Conservation (phyloP, 2,888 invertebrate genomes). For the Pediacus dermestoides region DNA sequence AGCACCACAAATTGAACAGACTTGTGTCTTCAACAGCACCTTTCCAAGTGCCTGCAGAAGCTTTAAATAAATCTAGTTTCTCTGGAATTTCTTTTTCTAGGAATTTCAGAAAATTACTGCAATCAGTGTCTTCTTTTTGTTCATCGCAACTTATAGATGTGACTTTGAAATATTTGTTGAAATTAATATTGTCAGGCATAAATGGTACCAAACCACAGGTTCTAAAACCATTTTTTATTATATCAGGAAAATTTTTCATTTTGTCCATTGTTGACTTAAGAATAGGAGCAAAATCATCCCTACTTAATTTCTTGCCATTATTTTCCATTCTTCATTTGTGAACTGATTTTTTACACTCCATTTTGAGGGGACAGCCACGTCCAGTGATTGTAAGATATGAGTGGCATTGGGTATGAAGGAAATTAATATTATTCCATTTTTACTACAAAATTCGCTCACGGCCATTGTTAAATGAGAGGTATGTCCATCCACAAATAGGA, state of each 20-base stretch:
- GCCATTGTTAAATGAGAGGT: slow-evolving; percentile 42
- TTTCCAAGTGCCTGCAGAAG: too few relatives aligned
- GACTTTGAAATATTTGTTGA: too few relatives aligned
- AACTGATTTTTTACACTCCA: slow-evolving; percentile 34
- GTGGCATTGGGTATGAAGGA: slow-evolving; percentile 43
- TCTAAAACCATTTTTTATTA: too few relatives aligned
- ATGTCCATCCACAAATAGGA: slow-evolving; percentile 47
- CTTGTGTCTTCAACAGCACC: too few relatives aligned
- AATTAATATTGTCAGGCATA: too few relatives aligned
- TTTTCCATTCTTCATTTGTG: slow-evolving; percentile 27
- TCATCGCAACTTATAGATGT: too few relatives aligned
- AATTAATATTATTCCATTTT: slow-evolving; percentile 40
- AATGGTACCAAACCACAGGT: too few relatives aligned
- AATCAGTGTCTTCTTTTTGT: too few relatives aligned
- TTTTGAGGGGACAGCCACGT: slow-evolving; percentile 41
- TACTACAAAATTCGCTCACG: slow-evolving; percentile 42
- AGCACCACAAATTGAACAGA: too few relatives aligned
- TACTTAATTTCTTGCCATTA: slow-evolving; percentile 27
- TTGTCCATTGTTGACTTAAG: slow-evolving; percentile 27
- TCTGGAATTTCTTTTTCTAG: too few relatives aligned
- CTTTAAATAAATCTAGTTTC: too few relatives aligned
- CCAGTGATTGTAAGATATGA: slow-evolving; percentile 44
- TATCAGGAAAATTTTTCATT: slow-evolving; percentile 7
- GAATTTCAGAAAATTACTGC: too few relatives aligned
- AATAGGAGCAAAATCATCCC: slow-evolving; percentile 31